Conservation (phyloP, 2,797 vertebrate species). For the Aeoliscus strigatus region DNA sequence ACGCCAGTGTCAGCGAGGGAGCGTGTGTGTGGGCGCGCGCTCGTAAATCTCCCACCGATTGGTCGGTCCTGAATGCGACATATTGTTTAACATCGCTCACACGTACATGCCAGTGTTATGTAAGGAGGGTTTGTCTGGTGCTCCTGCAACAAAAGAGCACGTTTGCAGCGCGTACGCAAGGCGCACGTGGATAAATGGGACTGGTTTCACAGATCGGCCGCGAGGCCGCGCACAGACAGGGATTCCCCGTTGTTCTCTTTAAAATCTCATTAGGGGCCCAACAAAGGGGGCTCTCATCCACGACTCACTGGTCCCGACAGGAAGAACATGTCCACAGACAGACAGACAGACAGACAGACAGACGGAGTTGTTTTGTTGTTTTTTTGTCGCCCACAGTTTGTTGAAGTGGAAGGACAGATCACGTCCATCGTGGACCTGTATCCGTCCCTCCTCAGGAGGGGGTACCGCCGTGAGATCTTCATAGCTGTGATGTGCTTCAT, state of each 20-base stretch:
- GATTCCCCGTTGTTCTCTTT: constrained; percentile 55
- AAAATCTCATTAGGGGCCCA: constrained; percentile 55
- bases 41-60: constrained; percentile 39
- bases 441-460: constrained; percentile 84
- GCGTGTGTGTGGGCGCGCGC: constrained; percentile 11
- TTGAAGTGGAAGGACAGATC: constrained; percentile 93
- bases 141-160: constrained; percentile 17
- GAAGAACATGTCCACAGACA: constrained; percentile 2
- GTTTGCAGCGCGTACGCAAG: constrained; percentile 12
- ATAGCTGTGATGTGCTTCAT: constrained; percentile 87
- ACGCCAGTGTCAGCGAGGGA: constrained; percentile 9
- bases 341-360: neutral
- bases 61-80: constrained; percentile 33
- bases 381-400: constrained; percentile 76
- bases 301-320: constrained; percentile 45
- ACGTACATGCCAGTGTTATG: constrained; percentile 38
- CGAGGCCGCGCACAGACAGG: too few species aligned
- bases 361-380: neutral
- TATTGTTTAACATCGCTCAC: constrained; percentile 45
- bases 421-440: constrained; percentile 95
- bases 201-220: too few species aligned
- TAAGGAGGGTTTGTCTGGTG: constrained; percentile 33
- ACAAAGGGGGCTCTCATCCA: constrained; percentile 59
- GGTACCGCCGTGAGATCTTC: constrained; percentile 87
- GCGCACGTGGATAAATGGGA: too few species aligned